phyloP scores from a whole-genome alignment of 2,113 vertebrate species.

The Chloroceryle aenea region DNA sequence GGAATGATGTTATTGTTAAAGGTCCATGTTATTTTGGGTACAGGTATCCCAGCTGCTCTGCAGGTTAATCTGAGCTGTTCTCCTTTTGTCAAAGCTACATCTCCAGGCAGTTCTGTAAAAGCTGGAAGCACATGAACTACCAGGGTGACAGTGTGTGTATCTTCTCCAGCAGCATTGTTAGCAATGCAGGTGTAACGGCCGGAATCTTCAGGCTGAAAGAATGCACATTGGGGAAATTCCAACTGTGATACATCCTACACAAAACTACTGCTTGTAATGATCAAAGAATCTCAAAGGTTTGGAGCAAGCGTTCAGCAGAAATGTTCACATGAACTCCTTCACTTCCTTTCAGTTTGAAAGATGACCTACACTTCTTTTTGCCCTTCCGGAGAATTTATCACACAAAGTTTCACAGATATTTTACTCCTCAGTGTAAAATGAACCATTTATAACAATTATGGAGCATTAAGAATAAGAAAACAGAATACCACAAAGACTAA shows the following conservation, averaged over 20 bases:
- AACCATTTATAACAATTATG: neutral
- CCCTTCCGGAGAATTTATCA: neutral
- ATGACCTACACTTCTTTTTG: neutral
- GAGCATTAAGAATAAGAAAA: neutral
- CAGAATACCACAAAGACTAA: neutral
- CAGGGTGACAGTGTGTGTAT: conserved; percentile 78
- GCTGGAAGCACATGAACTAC: conserved; percentile 84
- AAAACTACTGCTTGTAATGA: neutral
- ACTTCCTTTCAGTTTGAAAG: neutral
- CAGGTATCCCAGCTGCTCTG: conserved; percentile 84
- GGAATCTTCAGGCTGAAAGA: conserved; percentile 84
- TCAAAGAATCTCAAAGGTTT: neutral
- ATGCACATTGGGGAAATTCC: neutral
- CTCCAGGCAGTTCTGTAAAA: conserved; percentile 89
- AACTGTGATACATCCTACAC: neutral
- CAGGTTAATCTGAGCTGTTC: conserved; percentile 87
- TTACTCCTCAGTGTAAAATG: neutral
- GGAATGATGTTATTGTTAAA: conserved; percentile 94
- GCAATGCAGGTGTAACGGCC: conserved; percentile 91
- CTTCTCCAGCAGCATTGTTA: conserved; percentile 85
- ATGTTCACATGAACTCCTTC: neutral
- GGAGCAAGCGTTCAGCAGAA: neutral
- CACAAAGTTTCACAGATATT: neutral
- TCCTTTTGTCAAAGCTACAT: conserved; percentile 89
- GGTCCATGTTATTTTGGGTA: conserved; percentile 89